Conservation (phyloP, 2,888 invertebrate genomes). For the Tortrix viridana region DNA sequence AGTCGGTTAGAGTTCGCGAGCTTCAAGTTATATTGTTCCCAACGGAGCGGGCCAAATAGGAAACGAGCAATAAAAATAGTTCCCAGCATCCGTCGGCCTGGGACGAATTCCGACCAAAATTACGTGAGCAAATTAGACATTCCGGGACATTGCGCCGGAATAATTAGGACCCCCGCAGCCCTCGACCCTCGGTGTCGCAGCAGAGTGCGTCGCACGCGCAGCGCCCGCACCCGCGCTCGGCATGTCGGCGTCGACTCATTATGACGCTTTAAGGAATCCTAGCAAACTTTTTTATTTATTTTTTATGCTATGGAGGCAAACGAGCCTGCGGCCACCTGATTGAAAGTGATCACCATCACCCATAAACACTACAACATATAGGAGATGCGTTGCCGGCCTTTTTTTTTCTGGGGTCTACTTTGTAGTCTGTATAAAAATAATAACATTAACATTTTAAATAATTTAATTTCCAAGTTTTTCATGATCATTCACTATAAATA, state of each 20-base stretch:
- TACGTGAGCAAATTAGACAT: conserved; percentile 84
- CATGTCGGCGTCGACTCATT: conserved; percentile 13
- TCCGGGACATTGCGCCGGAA: conserved; percentile 76
- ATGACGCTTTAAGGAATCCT: conserved; percentile 4
- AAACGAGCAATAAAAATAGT: conserved; percentile 83
- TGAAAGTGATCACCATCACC: no score
- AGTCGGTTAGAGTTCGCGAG: conserved; percentile 71
- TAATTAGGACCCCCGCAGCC: conserved; percentile 69
- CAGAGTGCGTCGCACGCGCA: conserved; percentile 38
- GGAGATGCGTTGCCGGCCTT: no score
- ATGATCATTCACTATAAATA: background rate
- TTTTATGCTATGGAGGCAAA: no score
- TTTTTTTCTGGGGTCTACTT: no score
- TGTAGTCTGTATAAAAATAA: no score
- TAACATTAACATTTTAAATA: no score
- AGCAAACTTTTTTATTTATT: no score
- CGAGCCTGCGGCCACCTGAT: no score
- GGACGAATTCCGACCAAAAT: conserved; percentile 79
- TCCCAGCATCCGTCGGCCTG: conserved; percentile 71
- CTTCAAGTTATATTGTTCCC: conserved; percentile 77
- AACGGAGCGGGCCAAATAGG: conserved; percentile 74
- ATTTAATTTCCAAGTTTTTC: background rate
- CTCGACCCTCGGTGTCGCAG: conserved; percentile 59
- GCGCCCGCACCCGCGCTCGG: conserved; percentile 8
- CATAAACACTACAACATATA: no score